Evolutionary conservation across 1,140 invertebrate genomes (phyloP), one percentile per base, ranked within the genome.

Genomic region (Zaprionus nigranus): DNA sequence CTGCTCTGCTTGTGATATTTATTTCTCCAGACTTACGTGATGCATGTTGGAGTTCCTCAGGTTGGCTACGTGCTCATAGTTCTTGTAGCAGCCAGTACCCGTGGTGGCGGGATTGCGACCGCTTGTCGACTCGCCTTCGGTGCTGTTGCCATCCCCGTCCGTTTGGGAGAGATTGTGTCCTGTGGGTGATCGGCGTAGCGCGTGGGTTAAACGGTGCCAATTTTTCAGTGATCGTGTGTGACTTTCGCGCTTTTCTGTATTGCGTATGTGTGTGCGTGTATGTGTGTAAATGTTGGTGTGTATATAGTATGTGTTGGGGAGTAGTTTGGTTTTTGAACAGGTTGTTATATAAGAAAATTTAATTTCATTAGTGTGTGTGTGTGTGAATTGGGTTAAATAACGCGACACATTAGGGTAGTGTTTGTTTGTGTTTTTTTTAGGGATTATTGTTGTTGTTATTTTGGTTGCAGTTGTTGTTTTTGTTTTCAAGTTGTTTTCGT

Each of bases 161-260:
- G 95, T 96, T 93, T 97, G 96, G 82, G 97, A 97, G 95, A 97
- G 95, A 94, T 97, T 97, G 95, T 98, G 97, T 95, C 97, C 97
- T 97, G 94, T 93, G 94, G 93, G 91, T 79, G 90, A 93, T 82
- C 92, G 88, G 80, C 92, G 92, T 88, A 93, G 91, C 91, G 92
- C 92, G 91, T 93, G 91, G 88, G 91, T 93, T 92, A 93, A 92
- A 90, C 91, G 90, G 79, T 91, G 88, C 93, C 92, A 92, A 92
- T 92, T 92, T 92, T 90, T 91, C 69, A 93, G 84, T 87, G 92
- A 92, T 90, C 92, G 82, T 88, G 78, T 92, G 85, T 92, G 92
- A 81, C 85, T 93, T 83, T 93, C 91, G 72, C 91, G 90, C 65
- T 92, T 91, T 92, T 93, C 92, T 92, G 81, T 78, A 75, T 76